phyloP scores from a whole-genome alignment of 2,888 invertebrate species.

The Lordiphosa andalusiaca region DNA sequence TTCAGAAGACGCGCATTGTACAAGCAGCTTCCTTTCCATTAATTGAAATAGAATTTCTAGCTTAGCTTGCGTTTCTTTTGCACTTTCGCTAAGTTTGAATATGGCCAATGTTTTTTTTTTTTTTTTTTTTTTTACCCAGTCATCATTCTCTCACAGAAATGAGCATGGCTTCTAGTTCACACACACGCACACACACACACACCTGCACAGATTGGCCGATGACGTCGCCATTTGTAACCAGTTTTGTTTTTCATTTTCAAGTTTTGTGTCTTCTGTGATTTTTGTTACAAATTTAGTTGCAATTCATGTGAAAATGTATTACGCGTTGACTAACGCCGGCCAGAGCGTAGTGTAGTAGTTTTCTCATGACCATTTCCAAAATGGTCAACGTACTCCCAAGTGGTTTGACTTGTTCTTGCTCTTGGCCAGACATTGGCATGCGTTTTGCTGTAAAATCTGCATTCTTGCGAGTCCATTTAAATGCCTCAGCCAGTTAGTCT shows the following conservation, averaged over 20 bases:
- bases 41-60: too few species aligned
- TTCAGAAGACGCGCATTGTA: too few species aligned
- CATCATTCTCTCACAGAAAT: constrained; percentile 4
- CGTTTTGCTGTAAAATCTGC: constrained; percentile 69
- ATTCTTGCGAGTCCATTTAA: constrained; percentile 66
- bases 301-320: constrained; percentile 63
- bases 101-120: too few species aligned
- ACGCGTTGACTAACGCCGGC: constrained; percentile 27
- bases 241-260: constrained; percentile 7
- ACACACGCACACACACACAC: not conserved
- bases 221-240: constrained; percentile 26
- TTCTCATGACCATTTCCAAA: constrained; percentile 67
- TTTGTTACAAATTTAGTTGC: constrained; percentile 69
- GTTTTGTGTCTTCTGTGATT: constrained; percentile 20
- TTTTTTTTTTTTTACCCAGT: not conserved
- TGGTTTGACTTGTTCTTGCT: constrained; percentile 66
- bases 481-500: constrained; percentile 40
- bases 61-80: too few species aligned
- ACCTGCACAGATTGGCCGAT: constrained; percentile 2
- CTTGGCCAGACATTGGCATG: constrained; percentile 54
- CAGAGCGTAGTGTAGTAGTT: constrained; percentile 46
- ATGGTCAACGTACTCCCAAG: constrained; percentile 69
- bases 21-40: too few species aligned
- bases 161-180: constrained; percentile 8
- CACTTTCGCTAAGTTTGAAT: too few species aligned